These are phyloP conservation scores for Mustela lutreola DNA, from an alignment of 2,113 vertebrate species.

Conservation along the genomic window DNA sequence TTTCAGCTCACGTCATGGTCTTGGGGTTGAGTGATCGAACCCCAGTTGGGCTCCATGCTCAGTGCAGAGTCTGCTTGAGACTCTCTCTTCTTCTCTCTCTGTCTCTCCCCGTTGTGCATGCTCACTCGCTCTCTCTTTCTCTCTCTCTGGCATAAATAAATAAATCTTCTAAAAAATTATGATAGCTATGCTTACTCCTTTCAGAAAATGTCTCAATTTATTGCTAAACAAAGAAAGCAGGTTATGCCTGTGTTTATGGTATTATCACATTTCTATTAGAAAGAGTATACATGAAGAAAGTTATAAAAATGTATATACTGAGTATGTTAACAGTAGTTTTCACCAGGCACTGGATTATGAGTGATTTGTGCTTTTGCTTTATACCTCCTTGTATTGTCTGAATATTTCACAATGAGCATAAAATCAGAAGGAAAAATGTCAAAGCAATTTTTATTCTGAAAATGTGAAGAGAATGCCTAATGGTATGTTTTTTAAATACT, in stretches of 20 bases:
- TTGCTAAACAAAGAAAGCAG: slow-evolving; percentile 19
- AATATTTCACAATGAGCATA: slow-evolving; percentile 36
- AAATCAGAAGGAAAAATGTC: background rate
- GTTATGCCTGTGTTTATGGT: background rate
- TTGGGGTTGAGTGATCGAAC: background rate
- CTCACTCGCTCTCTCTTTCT: background rate
- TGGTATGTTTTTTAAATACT: slow-evolving; percentile 55
- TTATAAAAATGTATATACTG: background rate
- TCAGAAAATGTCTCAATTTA: slow-evolving; percentile 29
- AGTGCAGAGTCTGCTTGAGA: background rate
- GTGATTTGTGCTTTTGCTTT: slow-evolving; percentile 61
- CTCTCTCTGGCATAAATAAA: background rate
- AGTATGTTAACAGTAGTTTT: slow-evolving; percentile 20
- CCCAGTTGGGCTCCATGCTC: background rate
- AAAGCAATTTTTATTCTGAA: slow-evolving; percentile 48
- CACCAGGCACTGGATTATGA: background rate
- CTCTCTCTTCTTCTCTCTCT: background rate
- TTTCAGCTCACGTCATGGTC: background rate
- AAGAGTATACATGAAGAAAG: background rate
- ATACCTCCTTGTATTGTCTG: background rate
- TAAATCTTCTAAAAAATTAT: background rate
- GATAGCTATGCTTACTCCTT: background rate
- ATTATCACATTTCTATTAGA: slow-evolving; percentile 27
- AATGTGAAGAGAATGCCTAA: slow-evolving; percentile 17
- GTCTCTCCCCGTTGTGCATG: background rate